Base-by-base conservation (phyloP, 1,140 invertebrate genomes). In the Drosophila lini region DNA sequence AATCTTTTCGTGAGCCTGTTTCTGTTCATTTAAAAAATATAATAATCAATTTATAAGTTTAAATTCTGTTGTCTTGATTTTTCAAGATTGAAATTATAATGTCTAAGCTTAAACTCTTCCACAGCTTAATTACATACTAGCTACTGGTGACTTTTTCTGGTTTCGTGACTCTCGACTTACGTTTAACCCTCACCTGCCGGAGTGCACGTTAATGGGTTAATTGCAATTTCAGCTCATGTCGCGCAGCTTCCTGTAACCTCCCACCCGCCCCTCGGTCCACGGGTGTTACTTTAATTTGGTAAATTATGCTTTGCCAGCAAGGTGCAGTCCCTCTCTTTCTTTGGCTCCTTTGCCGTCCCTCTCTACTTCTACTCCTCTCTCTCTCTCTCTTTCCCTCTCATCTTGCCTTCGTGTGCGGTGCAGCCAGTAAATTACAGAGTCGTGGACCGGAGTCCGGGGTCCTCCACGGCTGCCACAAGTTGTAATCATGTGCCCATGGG, bases 401-500 rank as follows among this genome's bases (percentile, higher is more conserved):
- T 22, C 47, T 19, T 47, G 44, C 7, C 44, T 62, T 22, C 31
- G 52, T 53, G 70, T 71, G 70, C 73, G 45, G 56, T 73, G 70
- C 73, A 75, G 62, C 73, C 74, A 77, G 62, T 77, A 77, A 77
- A 77, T 77, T 77, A 77, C 60, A 45, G 78, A 73, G 53, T 47
- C 69, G 61, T 80, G 63, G 63, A 58, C 55, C 62, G 48, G 40
- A 45, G 56, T 50, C 42, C 48, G 22, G 67, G 69, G 64, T 50
- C 67, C 78, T 77, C 68, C 74, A 50, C 32, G 71, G 81, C 74
- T 74, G 74, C 81, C 78, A 80, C 67, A 85, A 85, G 78, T 78
- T 85, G 81, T 81, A 85, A 81, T 78, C 82, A 85, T 81, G 79
- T 81, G 75, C 82, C 76, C 82, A 79, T 86, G 82, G 82, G 82